A percentile compares a stretch with the other conserved stretches of the same genome.
Evolutionary conservation across 2,113 vertebrate genomes (phyloP).

Genomic region (Galemys pyrenaicus): DNA sequence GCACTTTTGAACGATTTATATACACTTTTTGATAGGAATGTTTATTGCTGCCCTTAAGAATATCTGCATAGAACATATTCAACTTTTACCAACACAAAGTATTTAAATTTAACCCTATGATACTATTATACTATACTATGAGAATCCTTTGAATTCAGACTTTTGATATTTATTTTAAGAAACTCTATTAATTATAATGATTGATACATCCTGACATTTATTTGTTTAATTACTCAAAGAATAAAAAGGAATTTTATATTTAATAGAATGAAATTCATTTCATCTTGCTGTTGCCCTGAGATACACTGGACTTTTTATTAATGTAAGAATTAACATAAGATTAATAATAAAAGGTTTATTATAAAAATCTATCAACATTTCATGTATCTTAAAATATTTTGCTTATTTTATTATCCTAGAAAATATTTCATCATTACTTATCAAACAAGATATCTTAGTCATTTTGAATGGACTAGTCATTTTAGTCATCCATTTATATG

Average conservation of each 20-base stretch:
- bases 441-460: background rate
- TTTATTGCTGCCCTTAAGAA: background rate
- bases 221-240: background rate
- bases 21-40: background rate
- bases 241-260: background rate
- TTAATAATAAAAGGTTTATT: background rate
- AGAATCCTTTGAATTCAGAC: background rate
- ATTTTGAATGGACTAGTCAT: too few species aligned
- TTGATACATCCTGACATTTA: background rate
- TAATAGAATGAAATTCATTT: slow-evolving; percentile 24
- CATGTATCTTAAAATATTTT: background rate
- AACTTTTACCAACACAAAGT: background rate
- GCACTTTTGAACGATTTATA: background rate
- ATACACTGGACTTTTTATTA: background rate
- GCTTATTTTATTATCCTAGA: background rate
- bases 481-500: too few species aligned
- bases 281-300: background rate
- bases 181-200: background rate
- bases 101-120: background rate
- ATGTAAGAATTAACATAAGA: background rate
- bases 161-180: background rate
- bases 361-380: background rate
- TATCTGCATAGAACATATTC: background rate
- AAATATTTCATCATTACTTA: background rate
- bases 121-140: too few species aligned